Evolutionary conservation across 1,140 invertebrate genomes (phyloP).

Genomic region (Brachionus paranguensis): DNA sequence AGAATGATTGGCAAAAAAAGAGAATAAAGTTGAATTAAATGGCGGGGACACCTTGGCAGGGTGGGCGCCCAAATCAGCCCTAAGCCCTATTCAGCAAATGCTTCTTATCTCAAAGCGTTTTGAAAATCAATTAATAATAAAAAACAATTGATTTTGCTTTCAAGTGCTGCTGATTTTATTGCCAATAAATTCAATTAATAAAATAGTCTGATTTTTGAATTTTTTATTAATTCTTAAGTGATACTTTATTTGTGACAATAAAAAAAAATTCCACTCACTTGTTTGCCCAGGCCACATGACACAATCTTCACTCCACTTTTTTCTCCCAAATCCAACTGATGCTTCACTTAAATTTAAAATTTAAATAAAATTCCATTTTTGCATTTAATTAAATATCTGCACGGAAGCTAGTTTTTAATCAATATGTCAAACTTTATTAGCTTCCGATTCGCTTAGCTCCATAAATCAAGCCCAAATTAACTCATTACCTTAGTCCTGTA

Average conservation of each 20-base stretch:
- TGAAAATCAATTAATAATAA: not conserved
- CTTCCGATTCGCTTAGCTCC: not conserved
- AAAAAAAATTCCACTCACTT: not conserved
- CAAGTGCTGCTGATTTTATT: not conserved
- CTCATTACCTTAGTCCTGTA: not conserved
- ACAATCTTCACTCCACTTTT: not conserved
- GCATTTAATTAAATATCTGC: not conserved
- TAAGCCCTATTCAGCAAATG: not conserved
- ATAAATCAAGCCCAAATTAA: not conserved
- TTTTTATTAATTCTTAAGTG: not conserved
- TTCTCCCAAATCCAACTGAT: not conserved
- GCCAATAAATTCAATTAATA: not conserved
- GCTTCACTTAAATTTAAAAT: not conserved
- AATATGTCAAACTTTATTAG: not conserved
- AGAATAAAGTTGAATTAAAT: not conserved
- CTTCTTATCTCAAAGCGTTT: not conserved
- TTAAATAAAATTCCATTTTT: not conserved
- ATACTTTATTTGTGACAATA: not conserved
- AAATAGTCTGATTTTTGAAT: not conserved
- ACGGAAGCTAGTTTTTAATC: not conserved
- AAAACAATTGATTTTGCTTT: not conserved
- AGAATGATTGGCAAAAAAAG: not conserved
- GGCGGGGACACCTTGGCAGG: not conserved
- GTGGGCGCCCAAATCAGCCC: not conserved
- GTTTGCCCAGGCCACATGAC: constrained; percentile 7